Evolutionary conservation across 2,888 invertebrate species (phyloP), one percentile per base, ranked within the genome.

Genomic region (Oxytorus armatus): DNA sequence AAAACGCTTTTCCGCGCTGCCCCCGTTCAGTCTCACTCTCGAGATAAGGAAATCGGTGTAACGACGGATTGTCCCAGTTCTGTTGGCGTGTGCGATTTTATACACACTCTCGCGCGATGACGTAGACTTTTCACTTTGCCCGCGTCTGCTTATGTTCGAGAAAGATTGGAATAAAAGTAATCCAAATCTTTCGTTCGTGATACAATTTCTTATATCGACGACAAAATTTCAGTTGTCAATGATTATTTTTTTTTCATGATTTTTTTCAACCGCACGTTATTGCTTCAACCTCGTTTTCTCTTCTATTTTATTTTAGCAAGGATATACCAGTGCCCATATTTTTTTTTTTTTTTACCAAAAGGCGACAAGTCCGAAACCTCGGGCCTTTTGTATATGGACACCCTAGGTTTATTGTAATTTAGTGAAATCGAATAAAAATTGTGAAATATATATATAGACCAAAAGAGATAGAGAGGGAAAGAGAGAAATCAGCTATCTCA

Each of bases 351-450:
- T 44, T 0, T 61, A 51, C 42, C 33, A 75, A 49, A 55, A 33
- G n/a, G 51, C 7, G 10, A 49, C 8, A 36, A 63, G 10, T 29
- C n/a, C 25, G n/a, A 8, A 75, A 59, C 36, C 44, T 59, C 61
- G 66, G 14, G 42, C 47, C 29, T 11, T 11, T 14, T 76, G 72
- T 47, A 18, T 11, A 4, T 14, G 8, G 39, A 29, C 33, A 8
- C 53, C n/a, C 61, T 55, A 55, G 72, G 76, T 76, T 79, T 79
- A 76, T 79, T 59, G 72, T 76, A 76, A 79, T 79, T 76, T 59
- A 79, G 79, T 79, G 79, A 79, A 76, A 79, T 76, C 79, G 76
- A 68, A 80, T 77, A 36, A 68, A 79, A 79, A 72, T 76, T 70
- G 18, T 53, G 57, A 70, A 74, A 59, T n/a, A 55, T 29, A 57